Conservation (phyloP, 2,797 vertebrate species). For the Clamator glandarius region DNA sequence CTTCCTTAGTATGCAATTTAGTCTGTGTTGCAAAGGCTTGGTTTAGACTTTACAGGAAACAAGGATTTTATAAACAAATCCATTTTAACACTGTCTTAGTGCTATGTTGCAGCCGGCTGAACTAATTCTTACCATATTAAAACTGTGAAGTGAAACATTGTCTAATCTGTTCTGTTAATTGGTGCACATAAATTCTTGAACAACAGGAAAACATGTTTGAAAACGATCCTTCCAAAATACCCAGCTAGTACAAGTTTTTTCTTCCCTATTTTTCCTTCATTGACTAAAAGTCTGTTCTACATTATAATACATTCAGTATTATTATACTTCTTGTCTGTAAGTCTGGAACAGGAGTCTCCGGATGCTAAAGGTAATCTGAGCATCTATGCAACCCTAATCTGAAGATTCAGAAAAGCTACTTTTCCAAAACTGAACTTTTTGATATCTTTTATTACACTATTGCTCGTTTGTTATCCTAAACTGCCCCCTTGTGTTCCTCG, state of each 20-base stretch:
- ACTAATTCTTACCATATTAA: neutral
- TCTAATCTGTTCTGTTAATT: neutral
- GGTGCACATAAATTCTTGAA: neutral
- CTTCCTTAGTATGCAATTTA: neutral
- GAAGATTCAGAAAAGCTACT: neutral
- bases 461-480: conserved; percentile 48
- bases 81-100: neutral
- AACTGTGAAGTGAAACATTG: neutral
- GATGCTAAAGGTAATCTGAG: neutral
- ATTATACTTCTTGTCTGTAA: neutral
- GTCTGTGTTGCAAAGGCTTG: neutral
- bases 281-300: neutral
- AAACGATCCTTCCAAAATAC: neutral
- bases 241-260: neutral
- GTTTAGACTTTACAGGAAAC: neutral
- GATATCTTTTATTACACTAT: neutral
- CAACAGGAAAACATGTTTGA: neutral
- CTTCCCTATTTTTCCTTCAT: neutral
- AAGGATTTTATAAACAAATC: neutral
- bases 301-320: neutral
- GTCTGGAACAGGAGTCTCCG: neutral
- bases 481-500: conserved; percentile 59
- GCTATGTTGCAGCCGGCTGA: neutral
- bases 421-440: neutral
- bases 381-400: neutral